Conservation (phyloP, 2,888 invertebrate species). For the Imbricaverruca yamaguchii region DNA sequence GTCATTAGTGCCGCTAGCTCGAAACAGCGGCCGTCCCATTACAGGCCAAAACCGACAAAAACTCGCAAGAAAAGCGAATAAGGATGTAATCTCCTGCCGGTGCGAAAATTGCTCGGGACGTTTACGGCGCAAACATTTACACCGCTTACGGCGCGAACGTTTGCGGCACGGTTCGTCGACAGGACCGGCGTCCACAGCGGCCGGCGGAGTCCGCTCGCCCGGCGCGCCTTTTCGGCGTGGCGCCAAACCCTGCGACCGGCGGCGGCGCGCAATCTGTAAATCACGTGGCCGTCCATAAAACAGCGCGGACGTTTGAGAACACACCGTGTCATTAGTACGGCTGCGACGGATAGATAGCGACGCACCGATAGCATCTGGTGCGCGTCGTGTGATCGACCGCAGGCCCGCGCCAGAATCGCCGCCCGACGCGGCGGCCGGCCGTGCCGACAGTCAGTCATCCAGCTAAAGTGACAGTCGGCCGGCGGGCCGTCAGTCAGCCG, state of each 20-base stretch:
- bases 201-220: background rate
- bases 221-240: background rate
- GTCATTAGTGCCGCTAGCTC: background rate
- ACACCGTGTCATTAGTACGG: background rate
- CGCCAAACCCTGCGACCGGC: background rate
- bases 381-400: background rate
- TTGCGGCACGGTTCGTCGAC: background rate
- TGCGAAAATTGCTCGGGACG: background rate
- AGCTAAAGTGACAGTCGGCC: too few relatives aligned
- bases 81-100: background rate
- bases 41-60: background rate
- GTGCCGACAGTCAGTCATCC: too few relatives aligned
- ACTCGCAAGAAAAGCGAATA: background rate
- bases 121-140: background rate
- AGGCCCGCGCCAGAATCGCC: background rate
- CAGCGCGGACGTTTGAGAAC: background rate
- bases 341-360: background rate
- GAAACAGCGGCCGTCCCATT: background rate
- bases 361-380: background rate
- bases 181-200: background rate
- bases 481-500: too few relatives aligned
- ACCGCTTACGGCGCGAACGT: background rate
- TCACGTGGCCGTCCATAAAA: constrained; percentile 2
- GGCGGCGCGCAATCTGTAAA: background rate
- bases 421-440: too few relatives aligned